Conservation (phyloP, 2,888 invertebrate species). For the Drosophila tripunctata region DNA sequence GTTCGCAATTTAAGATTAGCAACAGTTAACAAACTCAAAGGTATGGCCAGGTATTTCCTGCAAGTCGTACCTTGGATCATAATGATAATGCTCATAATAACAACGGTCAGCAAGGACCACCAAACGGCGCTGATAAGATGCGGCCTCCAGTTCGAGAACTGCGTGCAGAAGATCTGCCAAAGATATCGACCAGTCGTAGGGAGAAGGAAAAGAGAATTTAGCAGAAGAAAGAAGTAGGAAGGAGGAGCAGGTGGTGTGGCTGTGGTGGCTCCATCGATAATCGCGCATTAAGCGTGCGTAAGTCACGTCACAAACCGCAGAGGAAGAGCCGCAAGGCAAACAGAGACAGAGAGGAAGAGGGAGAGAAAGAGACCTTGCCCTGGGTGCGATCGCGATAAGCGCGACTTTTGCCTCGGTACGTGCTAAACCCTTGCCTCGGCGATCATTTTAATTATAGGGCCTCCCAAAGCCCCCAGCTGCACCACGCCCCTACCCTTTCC, state of each 20-base stretch:
- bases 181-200: slow-evolving; percentile 25
- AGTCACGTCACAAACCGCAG: slow-evolving; percentile 65
- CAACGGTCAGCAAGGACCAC: slow-evolving; percentile 75
- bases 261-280: slow-evolving; percentile 66
- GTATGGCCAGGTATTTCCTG: slow-evolving; percentile 21
- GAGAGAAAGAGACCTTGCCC: slow-evolving; percentile 77
- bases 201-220: background rate
- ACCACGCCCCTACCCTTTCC: slow-evolving; percentile 24
- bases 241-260: slow-evolving; percentile 7
- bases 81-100: slow-evolving; percentile 75
- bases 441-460: slow-evolving; percentile 73
- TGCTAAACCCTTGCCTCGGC: slow-evolving; percentile 68
- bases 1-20: slow-evolving; percentile 75
- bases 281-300: slow-evolving; percentile 77
- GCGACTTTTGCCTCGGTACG: slow-evolving; percentile 80
- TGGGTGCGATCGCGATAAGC: slow-evolving; percentile 80
- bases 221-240: background rate
- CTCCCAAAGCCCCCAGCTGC: slow-evolving; percentile 9
- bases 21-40: slow-evolving; percentile 63
- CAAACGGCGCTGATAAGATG: slow-evolving; percentile 69
- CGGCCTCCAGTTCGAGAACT: slow-evolving; percentile 44
- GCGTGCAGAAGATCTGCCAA: slow-evolving; percentile 60
- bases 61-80: slow-evolving; percentile 52
- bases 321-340: slow-evolving; percentile 12
- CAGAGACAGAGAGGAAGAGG: slow-evolving; percentile 4